phyloP scores from a whole-genome alignment of 2,888 invertebrate species.

The Catocala sponsa region DNA sequence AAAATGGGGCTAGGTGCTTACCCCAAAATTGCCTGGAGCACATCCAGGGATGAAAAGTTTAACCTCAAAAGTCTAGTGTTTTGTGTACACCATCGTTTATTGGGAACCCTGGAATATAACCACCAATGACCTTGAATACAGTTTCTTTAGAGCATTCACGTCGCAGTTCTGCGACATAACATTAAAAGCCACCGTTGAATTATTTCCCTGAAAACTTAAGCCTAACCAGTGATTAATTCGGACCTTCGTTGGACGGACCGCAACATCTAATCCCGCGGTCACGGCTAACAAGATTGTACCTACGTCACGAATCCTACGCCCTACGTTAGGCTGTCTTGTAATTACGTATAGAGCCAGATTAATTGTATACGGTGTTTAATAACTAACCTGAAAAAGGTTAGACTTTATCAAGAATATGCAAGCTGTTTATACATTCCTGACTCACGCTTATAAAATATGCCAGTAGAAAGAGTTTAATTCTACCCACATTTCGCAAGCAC shows the following conservation, averaged over 20 bases:
- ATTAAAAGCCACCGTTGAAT: background rate
- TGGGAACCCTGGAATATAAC: too few relatives aligned
- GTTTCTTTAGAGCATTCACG: too few relatives aligned
- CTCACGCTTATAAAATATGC: too few relatives aligned
- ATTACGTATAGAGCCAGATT: slow-evolving; percentile 10
- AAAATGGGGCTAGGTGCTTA: too few relatives aligned
- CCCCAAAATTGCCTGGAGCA: too few relatives aligned
- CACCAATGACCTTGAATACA: too few relatives aligned
- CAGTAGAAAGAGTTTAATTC: too few relatives aligned
- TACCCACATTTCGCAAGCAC: too few relatives aligned
- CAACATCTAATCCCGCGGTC: slow-evolving; percentile 10
- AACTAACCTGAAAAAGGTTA: background rate
- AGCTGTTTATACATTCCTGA: too few relatives aligned
- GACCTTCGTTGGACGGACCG: background rate
- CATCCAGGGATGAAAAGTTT: too few relatives aligned
- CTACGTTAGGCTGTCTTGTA: slow-evolving; percentile 9
- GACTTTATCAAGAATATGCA: background rate
- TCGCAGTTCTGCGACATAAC: slow-evolving; percentile 14
- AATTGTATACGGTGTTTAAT: slow-evolving; percentile 1
- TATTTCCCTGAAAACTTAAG: background rate
- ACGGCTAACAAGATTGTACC: slow-evolving; percentile 13
- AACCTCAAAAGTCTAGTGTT: too few relatives aligned
- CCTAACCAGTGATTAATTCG: background rate
- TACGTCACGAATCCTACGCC: background rate
- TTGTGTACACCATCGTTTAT: too few relatives aligned